Percentiles rank a stretch among this genome's conserved stretches.
These are phyloP conservation scores for Drosophila triauraria DNA, from an alignment of 1,140 invertebrate species.

Conservation along the genomic window DNA sequence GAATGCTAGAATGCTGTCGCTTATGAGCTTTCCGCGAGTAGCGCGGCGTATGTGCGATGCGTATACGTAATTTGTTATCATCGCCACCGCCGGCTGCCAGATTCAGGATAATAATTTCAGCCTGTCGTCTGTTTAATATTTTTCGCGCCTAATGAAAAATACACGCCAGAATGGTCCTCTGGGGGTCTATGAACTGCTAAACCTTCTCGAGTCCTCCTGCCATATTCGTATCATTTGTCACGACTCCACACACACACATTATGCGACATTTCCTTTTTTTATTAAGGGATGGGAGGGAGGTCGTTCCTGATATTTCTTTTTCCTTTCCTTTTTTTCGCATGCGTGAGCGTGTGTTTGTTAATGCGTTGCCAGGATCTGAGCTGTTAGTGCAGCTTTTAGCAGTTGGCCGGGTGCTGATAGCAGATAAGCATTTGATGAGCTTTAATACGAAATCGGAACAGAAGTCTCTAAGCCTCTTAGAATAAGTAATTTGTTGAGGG, in stretches of 20 bases:
- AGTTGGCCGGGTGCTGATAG: constrained; percentile 78
- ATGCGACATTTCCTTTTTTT: constrained; percentile 60
- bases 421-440: constrained; percentile 82
- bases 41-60: constrained; percentile 73
- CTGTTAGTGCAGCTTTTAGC: constrained; percentile 55
- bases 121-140: constrained; percentile 78
- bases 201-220: constrained; percentile 28
- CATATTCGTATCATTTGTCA: constrained; percentile 53
- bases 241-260: constrained; percentile 31
- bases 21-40: constrained; percentile 65
- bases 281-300: constrained; percentile 3
- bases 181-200: constrained; percentile 61
- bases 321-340: constrained; percentile 21
- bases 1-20: constrained; percentile 11
- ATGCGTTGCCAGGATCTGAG: constrained; percentile 37
- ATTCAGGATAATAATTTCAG: constrained; percentile 68
- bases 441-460: constrained; percentile 69
- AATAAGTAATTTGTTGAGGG: constrained; percentile 30
- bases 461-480: constrained; percentile 63
- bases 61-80: constrained; percentile 80
- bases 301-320: background rate
- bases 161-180: constrained; percentile 37
- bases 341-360: constrained; percentile 35
- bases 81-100: constrained; percentile 35
- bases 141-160: constrained; percentile 81